Evolutionary conservation across 2,113 vertebrate species (phyloP).

Genomic region (Burhinus bistriatus): DNA sequence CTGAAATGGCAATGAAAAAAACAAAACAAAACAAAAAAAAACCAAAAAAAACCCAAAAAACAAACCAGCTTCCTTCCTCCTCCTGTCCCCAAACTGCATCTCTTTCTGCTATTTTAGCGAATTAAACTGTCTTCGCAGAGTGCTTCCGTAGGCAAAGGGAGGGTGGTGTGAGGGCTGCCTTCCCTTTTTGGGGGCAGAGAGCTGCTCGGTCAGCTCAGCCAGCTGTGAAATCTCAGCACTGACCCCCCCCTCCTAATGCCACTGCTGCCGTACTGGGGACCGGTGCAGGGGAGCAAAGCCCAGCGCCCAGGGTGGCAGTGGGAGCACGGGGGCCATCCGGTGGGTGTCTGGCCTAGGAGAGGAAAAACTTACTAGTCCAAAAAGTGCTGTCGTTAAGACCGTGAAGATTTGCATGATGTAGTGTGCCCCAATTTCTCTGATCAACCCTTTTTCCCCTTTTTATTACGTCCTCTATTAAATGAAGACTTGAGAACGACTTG

Average conservation of each 20-base stretch:
- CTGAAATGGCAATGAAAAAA: background rate
- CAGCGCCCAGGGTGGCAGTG: no score
- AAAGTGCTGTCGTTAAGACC: background rate
- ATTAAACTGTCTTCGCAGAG: background rate
- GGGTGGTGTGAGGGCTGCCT: background rate
- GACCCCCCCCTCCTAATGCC: background rate
- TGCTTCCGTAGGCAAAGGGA: background rate
- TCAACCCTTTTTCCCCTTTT: background rate
- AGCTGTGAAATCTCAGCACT: background rate
- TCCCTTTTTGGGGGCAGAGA: background rate
- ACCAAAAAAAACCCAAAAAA: background rate
- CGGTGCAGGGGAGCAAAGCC: no score
- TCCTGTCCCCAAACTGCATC: background rate
- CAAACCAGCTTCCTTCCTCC: background rate
- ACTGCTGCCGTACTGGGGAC: background rate
- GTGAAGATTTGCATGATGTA: background rate
- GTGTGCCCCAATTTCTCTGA: background rate
- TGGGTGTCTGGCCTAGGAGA: background rate
- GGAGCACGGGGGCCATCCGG: background rate
- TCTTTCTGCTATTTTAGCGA: background rate
- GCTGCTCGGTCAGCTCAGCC: background rate
- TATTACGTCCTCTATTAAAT: background rate
- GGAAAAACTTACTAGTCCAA: background rate
- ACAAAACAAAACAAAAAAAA: background rate
- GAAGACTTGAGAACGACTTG: background rate